Conservation (phyloP, 1,140 invertebrate genomes). For the Drosophila subobscura region DNA sequence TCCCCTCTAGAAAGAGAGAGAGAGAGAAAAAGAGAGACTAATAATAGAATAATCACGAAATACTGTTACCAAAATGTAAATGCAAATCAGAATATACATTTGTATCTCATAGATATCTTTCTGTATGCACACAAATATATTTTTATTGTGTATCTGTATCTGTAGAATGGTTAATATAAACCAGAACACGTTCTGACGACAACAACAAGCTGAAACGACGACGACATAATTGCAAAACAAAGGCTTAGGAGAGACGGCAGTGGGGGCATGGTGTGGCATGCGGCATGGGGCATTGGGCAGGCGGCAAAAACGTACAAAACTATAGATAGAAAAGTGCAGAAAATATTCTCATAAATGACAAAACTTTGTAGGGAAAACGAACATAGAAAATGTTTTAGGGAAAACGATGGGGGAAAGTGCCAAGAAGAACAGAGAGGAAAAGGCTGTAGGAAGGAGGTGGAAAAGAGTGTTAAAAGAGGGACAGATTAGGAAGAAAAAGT, state of each 20-base stretch:
- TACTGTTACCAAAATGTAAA: constrained; percentile 48
- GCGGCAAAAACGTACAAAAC: too few relatives aligned
- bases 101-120: too few relatives aligned
- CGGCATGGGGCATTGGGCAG: neutral
- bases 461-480: too few relatives aligned
- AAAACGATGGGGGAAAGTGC: too few relatives aligned
- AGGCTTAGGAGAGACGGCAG: neutral
- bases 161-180: neutral
- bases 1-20: neutral
- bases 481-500: too few relatives aligned
- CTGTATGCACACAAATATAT: too few relatives aligned
- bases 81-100: constrained; percentile 15
- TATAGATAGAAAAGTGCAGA: constrained; percentile 7
- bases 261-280: neutral
- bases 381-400: too few relatives aligned
- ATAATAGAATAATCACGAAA: constrained; percentile 50
- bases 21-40: constrained; percentile 7
- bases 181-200: constrained; percentile 38
- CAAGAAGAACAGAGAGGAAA: too few relatives aligned
- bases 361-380: too few relatives aligned
- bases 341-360: neutral
- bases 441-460: too few relatives aligned
- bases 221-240: constrained; percentile 39
- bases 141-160: too few relatives aligned
- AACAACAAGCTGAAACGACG: constrained; percentile 31